phyloP scores from a whole-genome alignment of 92 coral and sea anemone genomes.

The Umimayanthus kanabou region DNA sequence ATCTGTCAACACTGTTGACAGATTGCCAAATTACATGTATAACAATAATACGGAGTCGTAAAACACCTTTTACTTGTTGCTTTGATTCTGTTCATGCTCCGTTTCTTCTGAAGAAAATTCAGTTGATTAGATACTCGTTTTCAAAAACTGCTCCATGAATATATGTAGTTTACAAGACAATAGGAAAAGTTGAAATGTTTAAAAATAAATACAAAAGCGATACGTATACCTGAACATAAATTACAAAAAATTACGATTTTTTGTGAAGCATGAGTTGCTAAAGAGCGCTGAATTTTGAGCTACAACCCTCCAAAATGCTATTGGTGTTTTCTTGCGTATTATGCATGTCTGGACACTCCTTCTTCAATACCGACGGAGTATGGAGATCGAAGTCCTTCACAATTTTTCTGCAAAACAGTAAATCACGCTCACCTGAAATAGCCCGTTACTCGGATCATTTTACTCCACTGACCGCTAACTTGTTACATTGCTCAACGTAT shows the following conservation, averaged over 20 bases:
- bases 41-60: neutral
- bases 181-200: no score
- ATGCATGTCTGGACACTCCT: slow-evolving; percentile 17
- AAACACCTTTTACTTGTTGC: neutral
- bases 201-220: no score
- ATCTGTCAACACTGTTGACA: no score
- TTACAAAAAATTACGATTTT: no score
- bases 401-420: neutral
- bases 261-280: neutral
- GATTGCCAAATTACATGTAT: neutral
- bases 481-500: neutral
- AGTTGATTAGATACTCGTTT: no score
- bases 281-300: no score
- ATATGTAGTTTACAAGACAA: no score
- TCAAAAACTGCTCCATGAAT: no score
- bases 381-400: neutral
- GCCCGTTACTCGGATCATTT: slow-evolving; percentile 35
- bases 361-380: neutral
- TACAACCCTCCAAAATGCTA: neutral
- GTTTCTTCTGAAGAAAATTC: no score
- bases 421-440: slow-evolving; percentile 32
- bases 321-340: neutral
- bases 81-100: neutral
- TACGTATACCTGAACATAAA: no score
- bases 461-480: neutral